phyloP scores from a whole-genome alignment of 1,140 invertebrate genomes.

The Galleria mellonella region DNA sequence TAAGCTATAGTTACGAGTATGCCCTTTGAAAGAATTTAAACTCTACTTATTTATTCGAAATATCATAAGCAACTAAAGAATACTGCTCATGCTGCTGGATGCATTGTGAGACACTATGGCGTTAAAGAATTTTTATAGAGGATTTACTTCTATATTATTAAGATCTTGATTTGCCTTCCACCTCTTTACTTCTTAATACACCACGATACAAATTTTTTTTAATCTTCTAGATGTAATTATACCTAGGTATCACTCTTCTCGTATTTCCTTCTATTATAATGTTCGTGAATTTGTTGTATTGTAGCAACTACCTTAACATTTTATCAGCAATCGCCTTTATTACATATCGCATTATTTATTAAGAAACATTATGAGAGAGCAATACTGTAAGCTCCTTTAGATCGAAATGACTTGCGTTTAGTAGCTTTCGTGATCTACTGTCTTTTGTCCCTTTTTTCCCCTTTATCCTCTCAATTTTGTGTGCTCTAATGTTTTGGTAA shows the following conservation, averaged over 20 bases:
- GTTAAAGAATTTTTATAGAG: conserved; percentile 87
- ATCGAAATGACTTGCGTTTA: neutral
- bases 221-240: too few species aligned
- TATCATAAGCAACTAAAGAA: conserved; percentile 92
- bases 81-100: conserved; percentile 87
- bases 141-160: conserved; percentile 88
- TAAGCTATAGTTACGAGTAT: too few species aligned
- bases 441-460: neutral
- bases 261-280: too few species aligned
- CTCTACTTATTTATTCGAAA: conserved; percentile 89
- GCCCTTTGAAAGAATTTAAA: conserved; percentile 97
- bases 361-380: neutral
- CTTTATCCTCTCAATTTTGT: neutral
- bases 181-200: too few species aligned
- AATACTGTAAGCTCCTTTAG: neutral
- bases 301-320: too few species aligned
- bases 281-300: too few species aligned
- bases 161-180: too few species aligned
- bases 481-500: neutral
- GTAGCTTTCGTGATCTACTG: neutral
- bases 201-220: too few species aligned
- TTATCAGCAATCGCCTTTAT: too few species aligned
- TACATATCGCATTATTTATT: too few species aligned
- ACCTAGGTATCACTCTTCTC: too few species aligned
- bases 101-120: conserved; percentile 79